These are phyloP conservation scores for Cirrhinus molitorella DNA, from an alignment of 2,797 vertebrate species.

Conservation along the genomic window DNA sequence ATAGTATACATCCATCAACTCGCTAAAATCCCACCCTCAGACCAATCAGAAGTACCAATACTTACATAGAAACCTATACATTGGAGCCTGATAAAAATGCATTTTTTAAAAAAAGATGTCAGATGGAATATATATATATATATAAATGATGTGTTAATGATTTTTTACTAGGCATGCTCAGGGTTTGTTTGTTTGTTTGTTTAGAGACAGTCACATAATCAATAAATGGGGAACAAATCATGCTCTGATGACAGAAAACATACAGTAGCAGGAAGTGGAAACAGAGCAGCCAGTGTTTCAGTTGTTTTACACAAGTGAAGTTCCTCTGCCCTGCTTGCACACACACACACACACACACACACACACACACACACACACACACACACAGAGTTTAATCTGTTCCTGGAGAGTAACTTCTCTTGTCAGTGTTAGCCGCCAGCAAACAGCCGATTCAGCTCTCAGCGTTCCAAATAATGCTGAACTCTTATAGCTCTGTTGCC, in stretches of 20 bases:
- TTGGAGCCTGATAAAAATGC: too few species aligned
- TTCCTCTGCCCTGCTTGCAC: constrained; percentile 11
- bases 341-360: background rate
- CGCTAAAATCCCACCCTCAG: too few species aligned
- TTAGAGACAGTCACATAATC: background rate
- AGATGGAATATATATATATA: too few species aligned
- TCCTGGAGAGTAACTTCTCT: constrained; percentile 48
- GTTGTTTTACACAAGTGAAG: constrained; percentile 21
- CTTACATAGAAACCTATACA: too few species aligned
- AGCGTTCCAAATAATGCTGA: constrained; percentile 15
- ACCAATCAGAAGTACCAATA: too few species aligned
- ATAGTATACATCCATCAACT: too few species aligned
- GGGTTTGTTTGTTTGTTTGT: constrained; percentile 19
- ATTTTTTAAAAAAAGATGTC: too few species aligned
- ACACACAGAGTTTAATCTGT: constrained; percentile 45
- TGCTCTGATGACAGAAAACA: constrained; percentile 1
- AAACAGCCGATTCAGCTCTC: constrained; percentile 48
- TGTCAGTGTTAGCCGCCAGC: constrained; percentile 33
- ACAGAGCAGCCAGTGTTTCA: constrained; percentile 35
- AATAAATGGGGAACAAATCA: background rate
- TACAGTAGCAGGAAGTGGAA: constrained; percentile 39
- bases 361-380: background rate
- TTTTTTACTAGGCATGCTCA: background rate
- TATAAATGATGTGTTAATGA: background rate
- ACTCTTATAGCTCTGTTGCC: constrained; percentile 7